Base-by-base conservation (phyloP, 2,797 vertebrate genomes). In the Sphenopsis melanotis region DNA sequence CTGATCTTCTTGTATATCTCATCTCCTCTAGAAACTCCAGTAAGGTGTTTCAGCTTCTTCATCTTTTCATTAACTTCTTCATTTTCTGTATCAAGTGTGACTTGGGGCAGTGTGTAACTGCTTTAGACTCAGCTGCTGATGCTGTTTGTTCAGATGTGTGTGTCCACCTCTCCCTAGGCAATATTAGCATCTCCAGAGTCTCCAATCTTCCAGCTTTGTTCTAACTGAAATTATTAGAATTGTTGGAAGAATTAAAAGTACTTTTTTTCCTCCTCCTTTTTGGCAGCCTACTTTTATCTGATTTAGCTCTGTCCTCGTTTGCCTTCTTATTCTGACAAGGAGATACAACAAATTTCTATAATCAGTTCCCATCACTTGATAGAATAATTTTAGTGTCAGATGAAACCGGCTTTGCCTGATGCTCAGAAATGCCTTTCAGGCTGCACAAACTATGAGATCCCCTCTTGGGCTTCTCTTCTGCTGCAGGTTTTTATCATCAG, bases 261-360 rank as follows among this genome's bases (percentile, higher is more conserved):
- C 19, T 3, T 56, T 56, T 46, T 15, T 14, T 0, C 16, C n/a
- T 32, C 23, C 52, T 81, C n/a, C 39, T 75, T 86, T 82, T 52
- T 50, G 59, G 66, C 93, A 94, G 89, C 64, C 83, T 82, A 29
- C 80, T 94, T 57, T 89, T 94, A 94, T 95, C 93, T 90, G 94
- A 95, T 87, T 87, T 83, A 84, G 60, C 80, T 55, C 29, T 26
- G 90, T 88, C 96, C 94, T 89, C 77, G 17, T 93, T 94, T 93
- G 91, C 90, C 88, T 79, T 49, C 63, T 87, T 88, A 63, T 88
- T 90, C 94, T 96, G 74, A 91, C 89, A 87, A 78, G n/a, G 66
- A 95, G 91, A 88, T 91, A 81, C 50, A 91, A 93, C 74, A 80
- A 52, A 84, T 94, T 84, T 93, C 95, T 95, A 42, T 84, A 72